Evolutionary conservation across 2,113 vertebrate species (phyloP).

Genomic region (Pedionomus torquatus): DNA sequence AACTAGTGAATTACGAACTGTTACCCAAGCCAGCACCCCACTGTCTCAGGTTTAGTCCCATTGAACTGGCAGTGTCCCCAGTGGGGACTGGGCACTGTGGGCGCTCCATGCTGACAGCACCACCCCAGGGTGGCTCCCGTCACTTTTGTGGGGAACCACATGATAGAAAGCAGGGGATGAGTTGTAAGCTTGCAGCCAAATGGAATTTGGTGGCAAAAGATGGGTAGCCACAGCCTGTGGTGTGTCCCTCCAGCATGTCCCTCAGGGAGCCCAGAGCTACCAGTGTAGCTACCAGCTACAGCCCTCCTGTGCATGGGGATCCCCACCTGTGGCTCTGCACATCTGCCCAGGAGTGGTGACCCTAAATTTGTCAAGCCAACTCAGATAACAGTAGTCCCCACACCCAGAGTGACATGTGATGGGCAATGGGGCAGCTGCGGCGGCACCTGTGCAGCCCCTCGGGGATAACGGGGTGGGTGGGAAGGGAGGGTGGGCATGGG

Average conservation of each 20-base stretch:
- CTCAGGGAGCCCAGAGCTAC: neutral
- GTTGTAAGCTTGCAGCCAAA: neutral
- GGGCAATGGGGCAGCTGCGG: neutral
- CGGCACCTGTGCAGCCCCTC: neutral
- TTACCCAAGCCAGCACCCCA: neutral
- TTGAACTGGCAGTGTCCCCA: neutral
- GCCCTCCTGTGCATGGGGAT: neutral
- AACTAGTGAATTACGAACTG: neutral
- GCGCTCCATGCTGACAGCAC: neutral
- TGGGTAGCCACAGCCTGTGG: rapidly evolving
- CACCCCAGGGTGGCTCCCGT: neutral
- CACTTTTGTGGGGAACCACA: neutral
- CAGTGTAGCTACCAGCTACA: neutral
- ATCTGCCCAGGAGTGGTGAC: neutral
- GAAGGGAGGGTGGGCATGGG: neutral
- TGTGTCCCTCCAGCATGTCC: rapidly evolving
- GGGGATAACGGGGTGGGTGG: rapidly evolving
- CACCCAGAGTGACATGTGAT: neutral
- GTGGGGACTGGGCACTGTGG: neutral
- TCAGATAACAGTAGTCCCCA: neutral
- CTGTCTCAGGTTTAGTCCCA: neutral
- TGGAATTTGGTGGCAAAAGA: neutral
- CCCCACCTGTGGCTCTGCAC: neutral
- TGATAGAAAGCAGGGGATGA: neutral
- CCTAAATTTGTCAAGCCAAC: neutral